Evolutionary conservation across 2,888 invertebrate genomes (phyloP), one percentile per base, ranked within the genome.

Genomic region (Tachina grossa): DNA sequence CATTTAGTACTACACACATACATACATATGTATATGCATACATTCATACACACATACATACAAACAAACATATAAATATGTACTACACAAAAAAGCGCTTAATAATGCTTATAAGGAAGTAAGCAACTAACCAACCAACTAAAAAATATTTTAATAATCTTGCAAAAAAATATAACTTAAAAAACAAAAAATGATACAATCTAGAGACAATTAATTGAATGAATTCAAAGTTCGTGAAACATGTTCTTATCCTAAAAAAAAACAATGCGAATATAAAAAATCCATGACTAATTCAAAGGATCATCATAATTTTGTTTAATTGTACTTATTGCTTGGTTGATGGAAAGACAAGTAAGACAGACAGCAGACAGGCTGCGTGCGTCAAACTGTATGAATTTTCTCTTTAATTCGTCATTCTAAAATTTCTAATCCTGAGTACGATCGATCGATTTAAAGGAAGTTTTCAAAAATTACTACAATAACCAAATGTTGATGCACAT

Each of bases 211-310:
- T n/a, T 22, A 61, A 53, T 63, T 78, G 19, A 45, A 63, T 55
- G 47, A 65, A 55, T 72, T 65, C 16, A 31, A 72, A 72, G 65
- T 80, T 65, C 19, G 19, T 19, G 22, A n/a, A 53, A 39, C 43
- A 68, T 43, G 10, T 57, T 39, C 31, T 49, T 77, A 49, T 41
- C 39, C 6, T 22, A 31, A 59, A 72, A 59, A n/a, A 39, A 9
- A 45, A 51, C 51, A 47, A 59, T 49, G 43, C 4, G 31, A 61
- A 51, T 49, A 65, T 3, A 61, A 69, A 55, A 4, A 76, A 55
- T 31, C 9, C n/a, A 68, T 10, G 45, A 41, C 43, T 19, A 65
- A 22, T 43, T 55, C n/a, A 65, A 43, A 75, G 31, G 22, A 75
- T 53, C 22, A 71, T 53, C 6, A 13, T 51, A 43, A 61, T 53